Evolutionary conservation across 2,113 vertebrate genomes (phyloP).

Genomic region (Cyphomyrus discorhynchus): DNA sequence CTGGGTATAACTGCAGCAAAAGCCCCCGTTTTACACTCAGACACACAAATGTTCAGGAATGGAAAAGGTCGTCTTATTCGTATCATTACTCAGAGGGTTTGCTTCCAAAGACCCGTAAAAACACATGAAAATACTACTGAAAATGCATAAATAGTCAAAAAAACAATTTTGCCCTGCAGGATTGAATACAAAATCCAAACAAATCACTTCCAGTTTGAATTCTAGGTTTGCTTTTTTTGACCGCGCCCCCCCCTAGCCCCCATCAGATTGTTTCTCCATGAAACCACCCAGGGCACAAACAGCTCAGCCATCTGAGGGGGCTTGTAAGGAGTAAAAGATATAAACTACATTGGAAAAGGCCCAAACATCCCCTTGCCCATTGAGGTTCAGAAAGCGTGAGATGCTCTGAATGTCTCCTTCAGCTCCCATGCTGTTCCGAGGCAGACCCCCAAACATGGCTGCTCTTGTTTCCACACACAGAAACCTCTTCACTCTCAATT

Average conservation of each 20-base stretch:
- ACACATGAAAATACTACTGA: neutral
- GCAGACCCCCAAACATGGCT: conserved; percentile 77
- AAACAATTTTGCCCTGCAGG: neutral
- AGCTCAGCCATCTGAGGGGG: conserved; percentile 33
- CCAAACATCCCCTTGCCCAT: conserved; percentile 78
- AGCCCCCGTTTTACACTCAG: neutral
- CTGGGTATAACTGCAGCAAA: neutral
- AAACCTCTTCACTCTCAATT: conserved; percentile 92
- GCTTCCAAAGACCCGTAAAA: neutral
- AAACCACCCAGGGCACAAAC: conserved; percentile 22
- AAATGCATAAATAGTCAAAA: conserved; percentile 1
- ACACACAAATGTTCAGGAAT: neutral
- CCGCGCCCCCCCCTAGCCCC: neutral
- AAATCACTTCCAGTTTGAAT: neutral
- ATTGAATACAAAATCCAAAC: conserved; percentile 8
- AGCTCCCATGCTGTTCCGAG: conserved; percentile 84
- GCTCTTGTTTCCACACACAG: conserved; percentile 82
- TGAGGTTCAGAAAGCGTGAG: conserved; percentile 90
- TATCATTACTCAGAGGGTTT: neutral
- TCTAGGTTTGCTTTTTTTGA: neutral
- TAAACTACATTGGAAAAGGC: conserved; percentile 81
- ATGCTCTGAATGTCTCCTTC: conserved; percentile 89
- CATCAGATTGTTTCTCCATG: conserved; percentile 7
- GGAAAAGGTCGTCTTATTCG: neutral
- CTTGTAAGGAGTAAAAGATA: conserved; percentile 70